Conservation (phyloP, 2,113 vertebrate genomes). For the Cyanoliseus patagonus region DNA sequence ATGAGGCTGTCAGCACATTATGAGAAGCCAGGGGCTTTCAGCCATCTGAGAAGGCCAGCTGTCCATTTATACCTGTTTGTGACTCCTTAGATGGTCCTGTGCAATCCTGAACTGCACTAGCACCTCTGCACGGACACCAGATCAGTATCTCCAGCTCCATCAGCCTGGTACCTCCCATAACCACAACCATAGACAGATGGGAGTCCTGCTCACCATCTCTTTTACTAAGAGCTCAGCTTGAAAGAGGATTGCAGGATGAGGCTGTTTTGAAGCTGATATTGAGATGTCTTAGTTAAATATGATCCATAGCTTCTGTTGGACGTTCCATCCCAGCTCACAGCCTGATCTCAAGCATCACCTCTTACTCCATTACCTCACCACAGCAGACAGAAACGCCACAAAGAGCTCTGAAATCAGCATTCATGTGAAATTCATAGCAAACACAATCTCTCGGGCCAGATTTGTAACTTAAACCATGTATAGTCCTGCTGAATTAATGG, state of each 20-base stretch:
- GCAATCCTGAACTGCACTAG: background rate
- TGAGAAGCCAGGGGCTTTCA: background rate
- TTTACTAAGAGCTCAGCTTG: background rate
- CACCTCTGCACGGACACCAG: background rate
- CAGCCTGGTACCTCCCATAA: background rate
- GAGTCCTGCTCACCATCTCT: fast-evolving
- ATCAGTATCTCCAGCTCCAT: background rate
- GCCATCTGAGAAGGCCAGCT: background rate
- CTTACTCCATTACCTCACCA: background rate
- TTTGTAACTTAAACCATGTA: background rate
- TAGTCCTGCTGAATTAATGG: background rate
- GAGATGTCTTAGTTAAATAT: background rate
- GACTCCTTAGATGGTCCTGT: background rate
- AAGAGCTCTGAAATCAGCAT: background rate
- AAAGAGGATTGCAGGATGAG: background rate
- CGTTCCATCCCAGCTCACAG: background rate
- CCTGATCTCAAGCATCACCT: background rate
- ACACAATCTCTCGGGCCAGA: background rate
- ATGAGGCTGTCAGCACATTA: background rate
- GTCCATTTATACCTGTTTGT: background rate
- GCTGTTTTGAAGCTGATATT: background rate
- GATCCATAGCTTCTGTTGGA: background rate
- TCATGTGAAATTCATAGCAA: background rate
- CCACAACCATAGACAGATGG: fast-evolving
- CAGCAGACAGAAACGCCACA: background rate